Base-by-base conservation (phyloP, 2,888 invertebrate genomes). In the Atrina japonica region DNA sequence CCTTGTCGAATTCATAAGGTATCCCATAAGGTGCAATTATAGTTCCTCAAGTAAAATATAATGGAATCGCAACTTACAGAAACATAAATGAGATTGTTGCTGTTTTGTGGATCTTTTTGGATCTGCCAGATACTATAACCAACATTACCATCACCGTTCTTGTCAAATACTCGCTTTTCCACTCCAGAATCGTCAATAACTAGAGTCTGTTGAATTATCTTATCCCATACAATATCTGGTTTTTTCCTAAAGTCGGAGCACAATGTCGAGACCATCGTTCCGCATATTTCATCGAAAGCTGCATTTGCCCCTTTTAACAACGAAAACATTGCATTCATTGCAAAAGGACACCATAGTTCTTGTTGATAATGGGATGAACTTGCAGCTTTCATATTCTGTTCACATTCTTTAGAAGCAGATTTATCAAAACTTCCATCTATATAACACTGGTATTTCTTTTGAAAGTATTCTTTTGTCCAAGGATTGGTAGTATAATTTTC, bases 341-440 rank as follows among this genome's bases (percentile, higher is more conserved):
- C 61, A 60, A 61, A 68, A 9, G 59, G 27, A n/a, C n/a, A 27
- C 67, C 67, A 68, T 1, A 45, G 30, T 21, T 68, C 60, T 16
- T 23, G 18, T 5, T 58, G 21, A 40, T 29, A 29, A 1, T 14
- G 27, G 18, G 43, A 45, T 18, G n/a, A n/a, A 14, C 18, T n/a
- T 29, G 23, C 21, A 14, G 23, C 16, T 14, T n/a, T 21, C 16
- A 40, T n/a, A 18, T 40, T 23, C 6, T 60, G 30, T 9, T 14
- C 5, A 41, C 67, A 68, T 52, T 61, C 9, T 29, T 21, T 27
- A 16, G 25, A 29, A 6, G 6, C 25, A 18, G 67, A 58, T 55
- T 77, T 80, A 27, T 77, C 65, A 52, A 66, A 82, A 50, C 77
- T 78, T 70, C 76, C 74, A 30, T 76, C 43, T 25, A 72, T 73